Evolutionary conservation across 2,797 vertebrate genomes (phyloP), one percentile per base, ranked within the genome.

Genomic region (Erpetoichthys calabaricus): DNA sequence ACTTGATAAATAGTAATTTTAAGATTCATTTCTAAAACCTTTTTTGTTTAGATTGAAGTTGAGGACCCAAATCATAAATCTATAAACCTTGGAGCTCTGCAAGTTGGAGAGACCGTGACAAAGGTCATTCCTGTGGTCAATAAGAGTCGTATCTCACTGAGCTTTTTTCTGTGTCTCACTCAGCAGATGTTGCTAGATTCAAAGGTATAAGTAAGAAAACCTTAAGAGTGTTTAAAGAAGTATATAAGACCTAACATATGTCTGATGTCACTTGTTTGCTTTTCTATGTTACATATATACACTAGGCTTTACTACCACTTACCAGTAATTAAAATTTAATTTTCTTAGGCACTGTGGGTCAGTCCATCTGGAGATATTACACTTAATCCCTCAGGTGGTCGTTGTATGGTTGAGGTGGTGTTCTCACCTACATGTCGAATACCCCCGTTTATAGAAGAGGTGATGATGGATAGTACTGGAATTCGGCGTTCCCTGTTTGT

Each of bases 91-190:
- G 87, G 89, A 64, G 80, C 79, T 45, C 44, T 89, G 57, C 73
- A 68, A 43, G 47, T 84, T 1, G 90, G 87, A 10, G 83, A 91
- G 60, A 77, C 56, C 0, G 72, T 77, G 65, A 89, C 75, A 62
- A 91, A 79, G 59, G 64, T 66, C 0, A 70, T 89, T 51, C 72
- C 77, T n/a, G 58, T 96, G 57, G 65, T 89, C 59, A 96, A 95
- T 75, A 80, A 67, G 60, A 92, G 91, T 47, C 47, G 60, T 5
- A 56, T 65, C 1, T 72, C 76, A 42, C 46, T 94, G 56, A 78
- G 64, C 3, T 89, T 91, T 62, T 77, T 64, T 59, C 78, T 88
- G 42, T 63, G 66, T 0, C 58, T 86, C 44, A 72, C 63, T 0
- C 3, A 56, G 4, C 68, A 74, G 3, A 70, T 77, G 57, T 69